Evolutionary conservation across 1,140 invertebrate genomes (phyloP), one percentile per base, ranked within the genome.

Genomic region (Zelostemma sp.): DNA sequence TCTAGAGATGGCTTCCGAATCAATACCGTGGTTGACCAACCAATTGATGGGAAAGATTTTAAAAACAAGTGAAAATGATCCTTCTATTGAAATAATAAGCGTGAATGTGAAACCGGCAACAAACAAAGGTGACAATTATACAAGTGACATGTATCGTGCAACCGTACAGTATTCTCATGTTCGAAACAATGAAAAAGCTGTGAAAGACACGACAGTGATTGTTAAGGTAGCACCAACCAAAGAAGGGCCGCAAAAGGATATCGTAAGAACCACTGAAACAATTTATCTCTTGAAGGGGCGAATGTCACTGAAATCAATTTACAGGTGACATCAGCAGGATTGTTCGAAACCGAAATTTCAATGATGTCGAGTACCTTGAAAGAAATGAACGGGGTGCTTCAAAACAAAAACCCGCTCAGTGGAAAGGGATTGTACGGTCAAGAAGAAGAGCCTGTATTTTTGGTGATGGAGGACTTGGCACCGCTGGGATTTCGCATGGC

Each of bases 381-480:
- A 19, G 81, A 83, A 51, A 85, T 85, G 84, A 81, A 79, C 33
- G 40, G 72, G 8, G 1, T 81, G 9, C 48, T 82, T 16, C 69
- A 43, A 2, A 33, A 50, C 6, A 57, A 67, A 4, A 35, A 38
- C 11, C 64, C 47, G 14, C 19, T 85, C 1, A 60, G 74, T 35
- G 82, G 75, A 0, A 77, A 71, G 43, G 68, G 70, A 18, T 50
- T 81, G 1, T 81, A 82, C 48, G 71, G 75, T 5, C 76, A 80
- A 50, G 40, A 66, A 5, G 71, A 79, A 46, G 72, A 85, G 66
- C 80, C 86, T 5, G 49, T 76, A 5, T 67, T 87, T 11, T 70
- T 89, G 16, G 77, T 88, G 4, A 62, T 89, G 1, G 87, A 89
- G 63, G 88, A 90, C 75, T 76, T 90, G 14, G 74, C 81, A 14